Evolutionary conservation across 2,797 vertebrate genomes (phyloP).

Genomic region (Urosaurus nigricauda): DNA sequence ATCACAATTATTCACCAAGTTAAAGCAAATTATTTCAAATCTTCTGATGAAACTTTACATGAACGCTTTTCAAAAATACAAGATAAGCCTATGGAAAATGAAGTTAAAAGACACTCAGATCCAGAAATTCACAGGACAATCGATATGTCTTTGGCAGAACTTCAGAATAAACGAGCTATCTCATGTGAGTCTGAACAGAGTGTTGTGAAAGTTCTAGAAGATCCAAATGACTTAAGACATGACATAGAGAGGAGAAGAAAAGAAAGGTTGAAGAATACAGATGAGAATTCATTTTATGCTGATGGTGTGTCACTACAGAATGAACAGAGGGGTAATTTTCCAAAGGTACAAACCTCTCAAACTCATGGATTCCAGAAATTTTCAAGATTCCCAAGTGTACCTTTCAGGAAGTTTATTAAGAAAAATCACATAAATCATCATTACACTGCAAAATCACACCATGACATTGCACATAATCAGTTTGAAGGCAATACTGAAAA

Average conservation of each 20-base stretch:
- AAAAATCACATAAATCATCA: slow-evolving; percentile 73
- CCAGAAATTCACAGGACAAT: slow-evolving; percentile 86
- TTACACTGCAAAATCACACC: slow-evolving; percentile 69
- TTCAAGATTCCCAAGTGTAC: slow-evolving; percentile 70
- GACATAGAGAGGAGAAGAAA: slow-evolving; percentile 87
- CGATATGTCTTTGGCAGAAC: slow-evolving; percentile 82
- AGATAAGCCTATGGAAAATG: slow-evolving; percentile 76
- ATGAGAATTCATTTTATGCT: slow-evolving; percentile 76
- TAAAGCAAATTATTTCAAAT: slow-evolving; percentile 88
- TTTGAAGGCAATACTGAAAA: slow-evolving; percentile 73
- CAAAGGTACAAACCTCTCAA: slow-evolving; percentile 68
- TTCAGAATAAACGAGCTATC: slow-evolving; percentile 81
- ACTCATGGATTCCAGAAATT: slow-evolving; percentile 73
- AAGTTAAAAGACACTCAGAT: slow-evolving; percentile 78
- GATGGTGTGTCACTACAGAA: slow-evolving; percentile 62
- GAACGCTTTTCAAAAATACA: slow-evolving; percentile 86
- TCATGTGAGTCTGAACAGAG: slow-evolving; percentile 80
- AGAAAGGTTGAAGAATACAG: slow-evolving; percentile 82
- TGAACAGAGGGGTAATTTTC: slow-evolving; percentile 65
- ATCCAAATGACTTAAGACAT: slow-evolving; percentile 85
- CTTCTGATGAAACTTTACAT: slow-evolving; percentile 78
- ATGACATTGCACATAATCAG: slow-evolving; percentile 59
- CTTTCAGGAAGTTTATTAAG: slow-evolving; percentile 77
- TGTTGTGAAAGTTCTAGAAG: slow-evolving; percentile 79
- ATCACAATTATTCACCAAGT: slow-evolving; percentile 95